Conservation (phyloP, 2,113 vertebrate genomes). For the Pogonocichla stellata region DNA sequence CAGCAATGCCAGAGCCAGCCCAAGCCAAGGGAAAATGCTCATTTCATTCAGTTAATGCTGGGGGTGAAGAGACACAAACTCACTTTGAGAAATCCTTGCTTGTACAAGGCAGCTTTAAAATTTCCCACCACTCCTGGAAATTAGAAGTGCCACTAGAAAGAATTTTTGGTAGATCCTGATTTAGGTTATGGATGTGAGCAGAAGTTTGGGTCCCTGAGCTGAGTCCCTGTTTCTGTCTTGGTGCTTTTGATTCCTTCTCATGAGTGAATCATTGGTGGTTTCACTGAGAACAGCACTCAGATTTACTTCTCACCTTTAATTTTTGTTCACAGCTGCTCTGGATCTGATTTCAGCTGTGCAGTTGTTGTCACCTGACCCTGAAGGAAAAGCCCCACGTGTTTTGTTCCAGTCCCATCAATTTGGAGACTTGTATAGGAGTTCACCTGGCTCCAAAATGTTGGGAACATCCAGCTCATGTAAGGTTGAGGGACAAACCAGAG, state of each 20-base stretch:
- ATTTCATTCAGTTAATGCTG: not conserved
- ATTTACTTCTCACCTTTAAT: not conserved
- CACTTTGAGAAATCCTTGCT: not conserved
- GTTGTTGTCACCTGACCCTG: not conserved
- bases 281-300: not conserved
- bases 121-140: not conserved
- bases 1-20: not conserved
- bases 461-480: not conserved
- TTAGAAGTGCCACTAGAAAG: not conserved
- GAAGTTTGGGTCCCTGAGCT: not conserved
- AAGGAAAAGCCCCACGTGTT: accelerated
- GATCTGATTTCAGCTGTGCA: not conserved
- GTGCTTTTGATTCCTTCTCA: not conserved
- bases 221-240: not conserved
- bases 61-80: not conserved
- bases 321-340: not conserved
- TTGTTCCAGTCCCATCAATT: not conserved
- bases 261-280: not conserved
- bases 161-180: not conserved
- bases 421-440: not conserved
- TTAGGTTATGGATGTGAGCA: not conserved
- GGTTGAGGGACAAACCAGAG: not conserved
- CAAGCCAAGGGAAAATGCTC: not conserved
- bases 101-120: not conserved
- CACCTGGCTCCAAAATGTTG: not conserved